phyloP scores from a whole-genome alignment of 2,888 invertebrate genomes.

The Anoplius nigerrimus region DNA sequence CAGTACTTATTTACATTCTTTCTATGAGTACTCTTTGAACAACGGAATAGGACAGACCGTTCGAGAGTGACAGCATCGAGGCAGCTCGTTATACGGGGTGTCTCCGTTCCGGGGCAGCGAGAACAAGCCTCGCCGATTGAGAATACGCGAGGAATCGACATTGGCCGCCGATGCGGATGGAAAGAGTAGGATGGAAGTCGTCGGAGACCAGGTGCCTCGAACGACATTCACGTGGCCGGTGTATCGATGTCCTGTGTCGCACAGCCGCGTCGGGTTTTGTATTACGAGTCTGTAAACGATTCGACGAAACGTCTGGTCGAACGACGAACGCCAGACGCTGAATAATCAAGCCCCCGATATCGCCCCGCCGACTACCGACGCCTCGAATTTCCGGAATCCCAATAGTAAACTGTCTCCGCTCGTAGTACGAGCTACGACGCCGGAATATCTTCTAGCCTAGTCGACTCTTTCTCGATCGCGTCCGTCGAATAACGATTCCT shows the following conservation, averaged over 20 bases:
- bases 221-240: conserved; percentile 5
- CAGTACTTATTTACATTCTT: too few relatives aligned
- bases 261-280: conserved; percentile 17
- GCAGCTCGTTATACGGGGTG: too few relatives aligned
- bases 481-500: too few relatives aligned
- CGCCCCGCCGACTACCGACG: conserved; percentile 21
- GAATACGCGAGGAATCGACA: background rate
- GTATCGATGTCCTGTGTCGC: conserved; percentile 5
- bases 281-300: conserved; percentile 48
- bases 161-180: background rate
- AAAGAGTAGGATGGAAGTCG: background rate
- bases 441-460: too few relatives aligned
- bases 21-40: too few relatives aligned
- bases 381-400: conserved; percentile 46
- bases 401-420: too few relatives aligned
- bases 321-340: conserved; percentile 45
- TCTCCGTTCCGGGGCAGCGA: background rate
- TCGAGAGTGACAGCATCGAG: too few relatives aligned
- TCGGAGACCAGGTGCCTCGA: background rate
- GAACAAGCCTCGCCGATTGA: conserved; percentile 7
- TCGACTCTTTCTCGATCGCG: too few relatives aligned
- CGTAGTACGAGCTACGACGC: too few relatives aligned
- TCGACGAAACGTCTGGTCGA: conserved; percentile 46
- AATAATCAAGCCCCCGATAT: conserved; percentile 51
- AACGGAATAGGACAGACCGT: too few relatives aligned